Evolutionary conservation across 2,113 vertebrate species (phyloP), one percentile per base, ranked within the genome.

Genomic region (Sorex fumeus): DNA sequence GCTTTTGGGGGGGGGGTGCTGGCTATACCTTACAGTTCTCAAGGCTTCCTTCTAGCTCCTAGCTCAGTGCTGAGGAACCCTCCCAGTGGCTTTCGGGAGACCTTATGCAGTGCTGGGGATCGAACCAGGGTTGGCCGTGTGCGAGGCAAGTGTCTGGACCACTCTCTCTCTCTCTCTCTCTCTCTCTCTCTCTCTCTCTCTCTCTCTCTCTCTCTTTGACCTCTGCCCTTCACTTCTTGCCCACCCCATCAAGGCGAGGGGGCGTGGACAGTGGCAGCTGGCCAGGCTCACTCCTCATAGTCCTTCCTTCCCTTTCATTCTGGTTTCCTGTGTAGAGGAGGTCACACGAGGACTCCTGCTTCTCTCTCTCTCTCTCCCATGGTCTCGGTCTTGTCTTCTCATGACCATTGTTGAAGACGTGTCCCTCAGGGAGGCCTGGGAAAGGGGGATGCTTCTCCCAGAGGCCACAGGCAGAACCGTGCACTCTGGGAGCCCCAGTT

Each of bases 391-490:
- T 95, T 97, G 89, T 90, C 95, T 96, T 94, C 72, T 94, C 76
- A 50, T 93, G 97, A 93, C 80, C 80, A 47, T 87, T 85, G 66
- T 91, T 80, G 40, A 86, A 88, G 36, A 76, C 89, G 90, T 97
- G 97, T 98, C 98, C 97, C 97, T 97, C 96, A 98, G 96, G 47
- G 92, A 96, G 88, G 93, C 84, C 95, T 96, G 93, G 96, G 95
- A 96, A 96, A 83, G 50, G 15, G 81, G 80, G 62, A 84, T 87
- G 53, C 78, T 88, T 91, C 87, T 80, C 74, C 32, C 30, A 90
- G 81, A 92, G 50, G 64, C 71, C 0, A 62, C 0, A 2, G 70
- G 71, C 43, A 23, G 69, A 88, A 84, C 64, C 89, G 92, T 81
- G 88, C 84, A 84, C 57, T 71, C 88, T 3, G 0, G 76, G 91